These are phyloP conservation scores for Gadopsis marmoratus DNA, from an alignment of 2,797 vertebrate genomes.

Conservation along the genomic window DNA sequence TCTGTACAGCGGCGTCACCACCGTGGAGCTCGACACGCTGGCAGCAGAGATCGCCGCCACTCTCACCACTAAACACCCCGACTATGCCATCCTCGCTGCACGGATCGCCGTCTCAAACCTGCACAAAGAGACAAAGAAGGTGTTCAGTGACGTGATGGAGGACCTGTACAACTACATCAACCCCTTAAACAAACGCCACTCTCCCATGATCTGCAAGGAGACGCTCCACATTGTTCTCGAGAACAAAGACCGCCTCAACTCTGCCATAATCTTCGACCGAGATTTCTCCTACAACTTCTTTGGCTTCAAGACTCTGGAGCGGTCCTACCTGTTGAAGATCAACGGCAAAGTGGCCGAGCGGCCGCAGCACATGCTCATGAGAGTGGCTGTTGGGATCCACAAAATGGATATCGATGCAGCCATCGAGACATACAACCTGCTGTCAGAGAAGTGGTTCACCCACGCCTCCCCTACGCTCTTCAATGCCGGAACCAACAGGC, in stretches of 20 bases:
- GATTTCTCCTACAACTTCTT: constrained; percentile 99
- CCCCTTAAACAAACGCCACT: constrained; percentile 90
- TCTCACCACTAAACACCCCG: constrained; percentile 96
- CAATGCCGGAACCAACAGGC: constrained; percentile 96
- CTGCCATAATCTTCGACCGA: constrained; percentile 95
- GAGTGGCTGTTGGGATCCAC: constrained; percentile 96
- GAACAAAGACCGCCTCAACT: constrained; percentile 97
- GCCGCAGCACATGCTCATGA: constrained; percentile 99
- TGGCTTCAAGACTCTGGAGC: constrained; percentile 97
- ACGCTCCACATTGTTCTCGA: constrained; percentile 91
- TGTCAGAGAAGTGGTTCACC: constrained; percentile 98
- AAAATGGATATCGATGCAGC: constrained; percentile 89
- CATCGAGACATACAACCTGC: constrained; percentile 98
- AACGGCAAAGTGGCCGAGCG: constrained; percentile 96
- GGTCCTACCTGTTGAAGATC: constrained; percentile 97
- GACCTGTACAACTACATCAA: constrained; percentile 96
- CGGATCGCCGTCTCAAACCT: constrained; percentile 97
- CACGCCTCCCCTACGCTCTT: constrained; percentile 98
- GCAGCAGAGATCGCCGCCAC: constrained; percentile 96
- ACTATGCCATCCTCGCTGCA: constrained; percentile 96
- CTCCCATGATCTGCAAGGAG: constrained; percentile 94
- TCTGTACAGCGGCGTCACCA: constrained; percentile 96
- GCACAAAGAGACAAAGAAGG: constrained; percentile 99
- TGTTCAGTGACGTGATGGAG: constrained; percentile 98
- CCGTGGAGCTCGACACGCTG: constrained; percentile 95